Base-by-base conservation (phyloP, 2,113 vertebrate species). In the Atrichornis clamosus region DNA sequence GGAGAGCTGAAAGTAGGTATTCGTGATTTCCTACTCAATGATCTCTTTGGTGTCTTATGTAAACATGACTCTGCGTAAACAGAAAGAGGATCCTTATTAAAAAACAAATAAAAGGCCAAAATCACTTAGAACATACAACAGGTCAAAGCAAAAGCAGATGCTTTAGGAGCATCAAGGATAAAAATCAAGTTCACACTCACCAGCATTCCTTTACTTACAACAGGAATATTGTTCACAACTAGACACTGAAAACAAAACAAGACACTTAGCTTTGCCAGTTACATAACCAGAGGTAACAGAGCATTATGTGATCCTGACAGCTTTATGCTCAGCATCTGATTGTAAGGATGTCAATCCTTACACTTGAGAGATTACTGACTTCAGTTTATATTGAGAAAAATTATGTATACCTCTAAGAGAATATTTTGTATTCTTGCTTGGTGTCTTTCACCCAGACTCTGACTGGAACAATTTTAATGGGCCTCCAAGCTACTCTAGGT, bases 41-140 rank as follows among this genome's bases (percentile, higher is more conserved):
- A 67, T 56, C 98, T 96, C 86, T 96, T 97, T 42, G 98, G 98
- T 46, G 98, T 98, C 85, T 98, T 97, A 92, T 97, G 97, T 30
- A 93, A 89, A 50, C 79, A 83, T 21, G 79, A 65, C 86, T 98
- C 98, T 98, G 96, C 39, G 63, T 24, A 35, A 89, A 93, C 24
- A 95, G 53, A 87, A 92, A 65, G 28, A 95, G 65, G n/a, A 92
- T 30, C 9, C 64, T 74, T 65, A 69, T 59, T 80, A 77, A 85
- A 76, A 56, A 73, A 18, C 13, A 76, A 64, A 52, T 19, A 76
- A 49, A 58, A 56, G 32, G 10, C 23, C n/a, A 46, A 30, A 74
- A 28, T 55, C 42, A 50, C 4, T 56, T 21, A 21, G 5, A 77
- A 88, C 4, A 49, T 17, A 59, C 8, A 78, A 68, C 21, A 70